phyloP scores from a whole-genome alignment of 2,797 vertebrate genomes.

The Hippoglossus hippoglossus region DNA sequence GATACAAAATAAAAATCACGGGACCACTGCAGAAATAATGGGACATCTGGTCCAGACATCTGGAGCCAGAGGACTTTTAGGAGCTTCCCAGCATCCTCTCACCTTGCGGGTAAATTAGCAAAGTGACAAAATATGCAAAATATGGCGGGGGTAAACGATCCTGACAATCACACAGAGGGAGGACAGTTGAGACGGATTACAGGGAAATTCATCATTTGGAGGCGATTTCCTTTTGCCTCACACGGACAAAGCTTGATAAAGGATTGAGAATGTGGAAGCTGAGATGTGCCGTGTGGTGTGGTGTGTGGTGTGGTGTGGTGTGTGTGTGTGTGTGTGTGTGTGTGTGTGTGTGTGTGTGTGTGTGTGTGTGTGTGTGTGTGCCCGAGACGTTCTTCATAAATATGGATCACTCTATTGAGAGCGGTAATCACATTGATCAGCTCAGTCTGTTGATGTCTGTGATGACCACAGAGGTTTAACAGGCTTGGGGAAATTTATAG shows the following conservation, averaged over 20 bases:
- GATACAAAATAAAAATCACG: constrained; percentile 76
- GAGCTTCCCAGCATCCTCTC: constrained; percentile 81
- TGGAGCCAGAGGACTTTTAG: constrained; percentile 84
- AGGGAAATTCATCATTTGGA: constrained; percentile 64
- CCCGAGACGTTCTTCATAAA: constrained; percentile 5
- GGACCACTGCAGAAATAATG: constrained; percentile 81
- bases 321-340: neutral
- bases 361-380: neutral
- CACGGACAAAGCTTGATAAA: constrained; percentile 62
- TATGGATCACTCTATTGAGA: constrained; percentile 10
- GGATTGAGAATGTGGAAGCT: constrained; percentile 48
- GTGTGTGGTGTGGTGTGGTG: neutral
- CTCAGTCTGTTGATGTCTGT: neutral
- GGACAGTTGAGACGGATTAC: constrained; percentile 69
- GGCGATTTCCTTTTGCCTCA: constrained; percentile 43
- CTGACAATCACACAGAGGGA: constrained; percentile 81
- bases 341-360: neutral
- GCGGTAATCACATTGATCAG: constrained; percentile 4
- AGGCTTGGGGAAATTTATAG: constrained; percentile 7
- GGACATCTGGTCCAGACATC: constrained; percentile 87
- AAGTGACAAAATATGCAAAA: constrained; percentile 85
- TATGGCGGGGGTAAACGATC: constrained; percentile 84
- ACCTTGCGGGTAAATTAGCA: constrained; percentile 86
- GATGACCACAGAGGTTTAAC: constrained; percentile 1
- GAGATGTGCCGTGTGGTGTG: constrained; percentile 13